Conservation (phyloP, 2,888 invertebrate species). For the Cyclophora albipunctata region DNA sequence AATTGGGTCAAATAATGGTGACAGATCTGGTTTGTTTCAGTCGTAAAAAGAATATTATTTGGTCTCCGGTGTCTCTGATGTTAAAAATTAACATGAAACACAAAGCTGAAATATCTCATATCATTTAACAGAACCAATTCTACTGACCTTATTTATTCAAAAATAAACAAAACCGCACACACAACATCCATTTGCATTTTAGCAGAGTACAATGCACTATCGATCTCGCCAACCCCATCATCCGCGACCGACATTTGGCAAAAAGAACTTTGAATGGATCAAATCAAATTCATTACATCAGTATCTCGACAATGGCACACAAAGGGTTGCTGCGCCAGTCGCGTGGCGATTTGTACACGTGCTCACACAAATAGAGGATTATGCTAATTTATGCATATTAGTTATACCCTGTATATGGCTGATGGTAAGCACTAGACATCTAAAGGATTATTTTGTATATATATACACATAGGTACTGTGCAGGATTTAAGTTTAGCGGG, state of each 20-base stretch:
- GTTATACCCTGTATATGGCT: constrained; percentile 16
- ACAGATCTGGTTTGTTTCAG: no score
- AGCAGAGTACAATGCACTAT: constrained; percentile 8
- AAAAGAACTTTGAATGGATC: constrained; percentile 24
- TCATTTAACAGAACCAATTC: no score
- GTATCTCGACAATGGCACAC: constrained; percentile 30
- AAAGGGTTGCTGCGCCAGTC: constrained; percentile 41
- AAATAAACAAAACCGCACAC: background rate
- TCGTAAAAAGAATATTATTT: no score
- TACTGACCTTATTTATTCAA: no score
- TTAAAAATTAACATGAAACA: no score
- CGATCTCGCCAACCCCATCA: constrained; percentile 8
- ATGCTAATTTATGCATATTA: constrained; percentile 41
- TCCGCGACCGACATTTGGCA: constrained; percentile 9
- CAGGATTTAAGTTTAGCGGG: constrained; percentile 1
- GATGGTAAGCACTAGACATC: constrained; percentile 3
- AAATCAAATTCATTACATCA: constrained; percentile 41
- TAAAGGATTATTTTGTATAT: constrained; percentile 1
- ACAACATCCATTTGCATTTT: constrained; percentile 4
- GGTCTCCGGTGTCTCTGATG: no score
- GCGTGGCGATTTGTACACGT: constrained; percentile 41
- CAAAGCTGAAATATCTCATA: no score
- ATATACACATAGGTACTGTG: background rate
- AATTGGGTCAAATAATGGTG: no score
- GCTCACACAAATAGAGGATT: constrained; percentile 36